Evolutionary conservation across 30 jellyfish, hydroid and myxozoan species (phyloP), one percentile per base, ranked within the genome.

Genomic region (Pelagia noctiluca): DNA sequence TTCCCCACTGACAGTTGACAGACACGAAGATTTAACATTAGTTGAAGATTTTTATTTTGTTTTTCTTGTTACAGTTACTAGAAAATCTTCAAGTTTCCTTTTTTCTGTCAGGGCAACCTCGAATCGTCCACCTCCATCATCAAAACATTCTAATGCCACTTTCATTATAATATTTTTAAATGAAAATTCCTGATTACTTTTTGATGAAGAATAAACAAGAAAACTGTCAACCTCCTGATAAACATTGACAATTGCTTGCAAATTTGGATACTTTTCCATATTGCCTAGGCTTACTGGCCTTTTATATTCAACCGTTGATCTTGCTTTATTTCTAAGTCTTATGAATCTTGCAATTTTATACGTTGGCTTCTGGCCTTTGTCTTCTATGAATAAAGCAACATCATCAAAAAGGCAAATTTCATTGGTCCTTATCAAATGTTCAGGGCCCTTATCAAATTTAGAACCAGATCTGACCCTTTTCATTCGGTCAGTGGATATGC

Each of bases 371-470:
- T 30, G 21, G n/a, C 67, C 82, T 42, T 42, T 70, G 28, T 70
- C 82, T 35, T 70, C 35, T 72, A 70, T 70, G 24, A 19, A 70
- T 7, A 70, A 30, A 35, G 82, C 82, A 23, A 70, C 82, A 48
- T 74, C 86, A 74, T 74, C 86, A 48, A 74, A 74, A 13, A 46
- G 71, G 18, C 48, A 80, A 38, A 74, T 30, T 48, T 74, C 76
- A 22, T 74, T 74, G 48, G 31, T 74, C 2, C 47, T 74, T 26
- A 50, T 38, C 26, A 50, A 33, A 30, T 80, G 23, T n/a, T 12
- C 48, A 19, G 74, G 50, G n/a, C 18, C 16, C 80, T 74, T 47
- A 23, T 63, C 49, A n/a, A 21, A 29, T 49, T 74, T 47, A 10
- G 86, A 74, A 22, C 86, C 23, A 23, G 3, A 36, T 10, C 48